Evolutionary conservation across 2,888 invertebrate species (phyloP).

Genomic region (Latrodectus elegans): DNA sequence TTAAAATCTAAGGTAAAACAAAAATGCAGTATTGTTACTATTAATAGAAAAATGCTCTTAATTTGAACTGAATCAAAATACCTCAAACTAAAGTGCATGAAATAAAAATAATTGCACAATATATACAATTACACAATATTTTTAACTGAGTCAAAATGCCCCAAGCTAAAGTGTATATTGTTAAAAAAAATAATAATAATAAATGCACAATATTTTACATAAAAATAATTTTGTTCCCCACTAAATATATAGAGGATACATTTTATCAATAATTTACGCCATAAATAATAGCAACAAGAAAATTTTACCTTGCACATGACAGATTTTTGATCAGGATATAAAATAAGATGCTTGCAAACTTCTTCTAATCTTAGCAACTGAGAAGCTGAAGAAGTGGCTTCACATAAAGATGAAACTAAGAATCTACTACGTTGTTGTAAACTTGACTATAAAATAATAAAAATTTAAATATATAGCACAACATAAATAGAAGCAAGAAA

Average conservation of each 20-base stretch:
- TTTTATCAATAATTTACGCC: not conserved
- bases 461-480: too few species aligned
- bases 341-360: constrained; percentile 83
- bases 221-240: not conserved
- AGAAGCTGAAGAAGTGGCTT: constrained; percentile 75
- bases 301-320: constrained; percentile 83
- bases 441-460: constrained; percentile 31
- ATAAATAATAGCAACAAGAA: not conserved
- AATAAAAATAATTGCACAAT: too few species aligned
- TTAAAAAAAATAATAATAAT: too few species aligned
- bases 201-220: not conserved
- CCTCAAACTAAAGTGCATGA: too few species aligned
- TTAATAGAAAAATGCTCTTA: too few species aligned
- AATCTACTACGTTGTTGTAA: constrained; percentile 64
- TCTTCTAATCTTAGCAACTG: constrained; percentile 81
- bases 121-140: too few species aligned
- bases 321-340: constrained; percentile 84
- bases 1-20: too few species aligned
- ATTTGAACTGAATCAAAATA: too few species aligned
- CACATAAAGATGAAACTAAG: constrained; percentile 53
- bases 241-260: not conserved
- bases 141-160: too few species aligned
- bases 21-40: too few species aligned
- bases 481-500: too few species aligned
- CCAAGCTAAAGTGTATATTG: too few species aligned